These are phyloP conservation scores for Syrphus vitripennis DNA, from an alignment of 2,888 invertebrate species.

Conservation along the genomic window DNA sequence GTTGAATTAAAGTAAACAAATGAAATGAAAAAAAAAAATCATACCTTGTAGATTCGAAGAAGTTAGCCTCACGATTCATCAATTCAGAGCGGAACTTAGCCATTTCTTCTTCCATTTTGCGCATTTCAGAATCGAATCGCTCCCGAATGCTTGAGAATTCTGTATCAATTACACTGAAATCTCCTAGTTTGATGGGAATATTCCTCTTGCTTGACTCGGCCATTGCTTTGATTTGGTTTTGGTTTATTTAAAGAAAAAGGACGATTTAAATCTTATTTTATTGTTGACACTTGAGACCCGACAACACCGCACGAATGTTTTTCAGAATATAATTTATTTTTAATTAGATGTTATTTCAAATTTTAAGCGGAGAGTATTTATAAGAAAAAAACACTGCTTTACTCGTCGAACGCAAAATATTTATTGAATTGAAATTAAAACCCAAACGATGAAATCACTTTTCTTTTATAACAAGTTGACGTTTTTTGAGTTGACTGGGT, in stretches of 20 bases:
- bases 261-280: not conserved
- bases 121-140: slow-evolving; percentile 97
- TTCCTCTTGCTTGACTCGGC: slow-evolving; percentile 93
- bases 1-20: not conserved
- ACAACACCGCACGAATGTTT: slow-evolving; percentile 43
- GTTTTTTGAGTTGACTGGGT: not conserved
- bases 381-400: not conserved
- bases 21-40: not conserved
- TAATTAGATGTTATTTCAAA: not conserved
- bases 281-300: slow-evolving; percentile 37
- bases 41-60: slow-evolving; percentile 95
- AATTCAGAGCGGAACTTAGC: slow-evolving; percentile 95
- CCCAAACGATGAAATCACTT: slow-evolving; percentile 30
- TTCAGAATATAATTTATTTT: not conserved
- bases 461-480: slow-evolving; percentile 36
- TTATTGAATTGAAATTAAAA: slow-evolving; percentile 19
- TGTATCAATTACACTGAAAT: slow-evolving; percentile 97
- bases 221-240: slow-evolving; percentile 82
- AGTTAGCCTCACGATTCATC: slow-evolving; percentile 95
- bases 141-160: slow-evolving; percentile 98
- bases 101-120: slow-evolving; percentile 99
- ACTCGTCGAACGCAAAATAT: slow-evolving; percentile 47
- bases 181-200: slow-evolving; percentile 96
- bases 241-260: slow-evolving; percentile 37
- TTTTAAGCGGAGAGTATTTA: not conserved